phyloP scores from a whole-genome alignment of 2,888 invertebrate species.

The Hydriomena furcata region DNA sequence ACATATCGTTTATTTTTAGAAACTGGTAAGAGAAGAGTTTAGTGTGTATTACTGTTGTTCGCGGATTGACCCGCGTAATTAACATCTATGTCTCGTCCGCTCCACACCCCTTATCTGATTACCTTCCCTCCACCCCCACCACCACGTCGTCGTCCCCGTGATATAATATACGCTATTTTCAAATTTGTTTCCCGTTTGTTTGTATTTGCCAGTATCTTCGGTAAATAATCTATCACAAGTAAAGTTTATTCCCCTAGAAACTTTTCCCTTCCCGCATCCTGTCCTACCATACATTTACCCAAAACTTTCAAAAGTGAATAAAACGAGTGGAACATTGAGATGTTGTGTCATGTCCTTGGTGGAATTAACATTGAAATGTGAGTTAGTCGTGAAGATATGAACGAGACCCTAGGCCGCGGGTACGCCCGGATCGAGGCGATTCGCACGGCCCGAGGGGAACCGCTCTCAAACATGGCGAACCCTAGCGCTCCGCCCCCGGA shows the following conservation, averaged over 20 bases:
- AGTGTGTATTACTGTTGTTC: slow-evolving; percentile 1
- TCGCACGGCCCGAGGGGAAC: slow-evolving; percentile 80
- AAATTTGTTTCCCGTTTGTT: slow-evolving; percentile 16
- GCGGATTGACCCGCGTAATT: slow-evolving; percentile 17
- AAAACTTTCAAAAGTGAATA: not conserved
- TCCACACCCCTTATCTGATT: slow-evolving; percentile 11
- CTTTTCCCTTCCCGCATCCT: not conserved
- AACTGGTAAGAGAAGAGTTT: not conserved
- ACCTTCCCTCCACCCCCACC: not conserved
- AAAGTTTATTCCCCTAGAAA: not conserved
- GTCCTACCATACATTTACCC: not conserved
- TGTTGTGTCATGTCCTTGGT: slow-evolving; percentile 4
- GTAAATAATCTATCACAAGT: slow-evolving; percentile 3
- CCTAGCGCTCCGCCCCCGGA: slow-evolving; percentile 87
- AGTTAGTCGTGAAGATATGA: slow-evolving; percentile 68
- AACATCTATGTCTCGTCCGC: slow-evolving; percentile 25
- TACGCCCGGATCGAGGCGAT: slow-evolving; percentile 85
- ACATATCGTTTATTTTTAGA: not conserved
- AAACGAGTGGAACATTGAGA: not conserved
- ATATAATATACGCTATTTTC: slow-evolving; percentile 17
- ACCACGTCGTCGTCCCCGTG: slow-evolving; percentile 8
- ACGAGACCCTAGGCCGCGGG: slow-evolving; percentile 86
- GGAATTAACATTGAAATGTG: slow-evolving; percentile 30
- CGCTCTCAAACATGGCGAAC: slow-evolving; percentile 57
- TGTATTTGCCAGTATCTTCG: slow-evolving; percentile 6